Evolutionary conservation across 2,113 vertebrate genomes (phyloP), one percentile per base, ranked within the genome.

Genomic region (Murina feae): DNA sequence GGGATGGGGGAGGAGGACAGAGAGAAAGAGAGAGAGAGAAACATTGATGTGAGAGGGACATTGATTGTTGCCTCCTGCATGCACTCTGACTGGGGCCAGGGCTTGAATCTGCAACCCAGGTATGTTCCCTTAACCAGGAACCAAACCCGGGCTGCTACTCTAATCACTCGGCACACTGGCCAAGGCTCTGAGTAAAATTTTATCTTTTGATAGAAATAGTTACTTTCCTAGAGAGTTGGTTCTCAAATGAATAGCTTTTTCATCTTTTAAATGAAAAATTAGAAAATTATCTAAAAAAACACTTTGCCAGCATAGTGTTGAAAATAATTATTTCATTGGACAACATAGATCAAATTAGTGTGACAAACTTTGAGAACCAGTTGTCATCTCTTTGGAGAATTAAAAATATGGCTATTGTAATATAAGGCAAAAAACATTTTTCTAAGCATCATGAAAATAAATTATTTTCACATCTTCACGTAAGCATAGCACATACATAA

Each of bases 311-410:
- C 12, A 21, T 74, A 76, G 89, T 93, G 23, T 58, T 94, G 51
- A 92, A 95, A 84, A 58, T 76, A 93, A 44, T 37, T 39, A 78
- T 89, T 76, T 89, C 65, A 81, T 84, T 95, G 58, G 53, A 80
- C 18, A 74, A 28, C 23, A 9, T 35, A 37, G 79, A 25, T 69
- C 39, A 96, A 93, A 63, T 16, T 81, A 25, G 20, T 76, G 1
- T 85, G n/a, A 20, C 58, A 72, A 79, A 12, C n/a, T 92, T 80
- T 94, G 44, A 60, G n/a, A 82, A 63, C 30, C 30, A 25, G 16
- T n/a, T 76, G 84, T 63, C 42, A 55, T 51, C 4, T 92, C 35
- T 84, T 42, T 89, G 47, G 21, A 58, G 49, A 81, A 90, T 5
- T 83, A 35, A 82, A 89, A 89, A 74, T 55, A 58, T 35, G 82